Evolutionary conservation across 1,140 invertebrate species (phyloP).

Genomic region (Calycopis cecrops): DNA sequence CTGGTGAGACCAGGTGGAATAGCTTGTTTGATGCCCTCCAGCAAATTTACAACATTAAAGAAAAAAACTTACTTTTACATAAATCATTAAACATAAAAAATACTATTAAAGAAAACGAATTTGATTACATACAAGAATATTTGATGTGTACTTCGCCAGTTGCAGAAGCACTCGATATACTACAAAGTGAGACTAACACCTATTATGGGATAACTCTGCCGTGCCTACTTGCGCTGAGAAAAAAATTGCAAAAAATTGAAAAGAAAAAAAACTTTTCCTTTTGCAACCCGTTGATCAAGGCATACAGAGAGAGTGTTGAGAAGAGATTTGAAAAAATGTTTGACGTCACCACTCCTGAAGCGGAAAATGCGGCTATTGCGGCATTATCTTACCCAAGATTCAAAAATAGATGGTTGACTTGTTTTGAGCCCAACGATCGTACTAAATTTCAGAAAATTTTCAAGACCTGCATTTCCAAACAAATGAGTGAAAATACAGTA

Average conservation of each 20-base stretch:
- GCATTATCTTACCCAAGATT: too few species aligned
- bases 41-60: slow-evolving; percentile 19
- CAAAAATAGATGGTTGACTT: too few species aligned
- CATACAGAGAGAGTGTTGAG: slow-evolving; percentile 20
- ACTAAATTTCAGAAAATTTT: too few species aligned
- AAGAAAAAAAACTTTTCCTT: slow-evolving; percentile 18
- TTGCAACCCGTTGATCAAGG: slow-evolving; percentile 15
- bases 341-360: slow-evolving; percentile 12
- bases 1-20: slow-evolving; percentile 25
- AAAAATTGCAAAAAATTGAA: slow-evolving; percentile 26
- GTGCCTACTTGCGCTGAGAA: slow-evolving; percentile 22
- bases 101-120: slow-evolving; percentile 14
- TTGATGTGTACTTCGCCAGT: slow-evolving; percentile 25
- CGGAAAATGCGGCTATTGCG: slow-evolving; percentile 19
- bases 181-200: slow-evolving; percentile 25
- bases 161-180: slow-evolving; percentile 24
- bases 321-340: slow-evolving; percentile 13
- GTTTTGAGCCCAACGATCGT: too few species aligned
- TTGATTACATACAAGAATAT: slow-evolving; percentile 26
- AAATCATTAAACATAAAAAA: neutral
- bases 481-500: too few species aligned
- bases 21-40: slow-evolving; percentile 24
- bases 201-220: slow-evolving; percentile 25
- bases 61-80: slow-evolving; percentile 20
- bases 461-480: too few species aligned